Base-by-base conservation (phyloP, 1,140 invertebrate species). In the Drosophila arizonae region DNA sequence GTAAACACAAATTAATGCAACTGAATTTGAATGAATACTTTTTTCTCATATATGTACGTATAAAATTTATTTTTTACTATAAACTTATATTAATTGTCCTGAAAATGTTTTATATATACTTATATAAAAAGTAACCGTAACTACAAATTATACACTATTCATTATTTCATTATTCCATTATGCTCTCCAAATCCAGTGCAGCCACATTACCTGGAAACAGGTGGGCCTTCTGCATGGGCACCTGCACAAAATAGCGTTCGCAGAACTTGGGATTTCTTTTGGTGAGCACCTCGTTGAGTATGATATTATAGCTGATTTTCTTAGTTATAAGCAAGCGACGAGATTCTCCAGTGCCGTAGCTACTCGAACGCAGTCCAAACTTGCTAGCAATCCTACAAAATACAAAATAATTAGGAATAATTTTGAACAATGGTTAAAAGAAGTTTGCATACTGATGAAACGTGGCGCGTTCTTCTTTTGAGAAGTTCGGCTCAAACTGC, bases 401-500 rank as follows among this genome's bases (percentile, higher is more conserved):
- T 33, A 24, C 26, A 9, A 8, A 33, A 10, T 15, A 21, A 58
- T n/a, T 36, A 62, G 13, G 1, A 5, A 55, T 9, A 15, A 26
- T 26, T 2, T 30, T 26, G 2, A 0, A 9, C 26, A 24, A 3
- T 0, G 17, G 8, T 10, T 24, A 0, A 6, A n/a, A 15, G 0
- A 6, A 26, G 11, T 28, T 28, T 13, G 85, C 91, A 90, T 92
- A 94, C 94, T 93, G 84, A 85, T 96, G 96, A 62, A 96, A 94
- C 6, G 92, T 73, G 6, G 93, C 94, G 45, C 96, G 92, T 87
- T 97, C 96, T 28, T 96, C 95, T 57, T 94, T 95, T 0, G 92
- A 93, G 84, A 96, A 96, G 50, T 95, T 94, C 0, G 93, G 91
- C 17, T 94, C 93, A 90, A 96, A 96, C 39, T 95, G 92, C 63